These are phyloP conservation scores for Echinarachnius parma DNA, from an alignment of 53 echinoderm and acorn worm species.

Conservation along the genomic window DNA sequence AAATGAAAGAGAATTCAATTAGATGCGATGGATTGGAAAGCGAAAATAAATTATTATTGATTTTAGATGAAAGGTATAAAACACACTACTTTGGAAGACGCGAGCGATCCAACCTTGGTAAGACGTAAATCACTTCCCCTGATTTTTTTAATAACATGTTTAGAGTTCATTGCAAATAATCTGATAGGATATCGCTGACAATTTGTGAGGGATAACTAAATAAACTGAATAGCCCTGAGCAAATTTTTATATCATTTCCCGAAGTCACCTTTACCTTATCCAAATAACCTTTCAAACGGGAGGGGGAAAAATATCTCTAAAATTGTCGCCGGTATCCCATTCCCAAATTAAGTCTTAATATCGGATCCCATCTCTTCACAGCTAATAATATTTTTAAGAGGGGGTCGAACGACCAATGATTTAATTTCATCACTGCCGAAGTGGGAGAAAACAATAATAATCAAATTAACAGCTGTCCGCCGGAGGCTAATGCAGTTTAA, in stretches of 20 bases:
- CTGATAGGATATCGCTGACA: slow-evolving; percentile 30
- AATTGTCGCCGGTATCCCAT: slow-evolving; percentile 28
- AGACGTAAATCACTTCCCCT: slow-evolving; percentile 11
- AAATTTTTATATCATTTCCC: slow-evolving; percentile 34
- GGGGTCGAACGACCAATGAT: slow-evolving; percentile 40
- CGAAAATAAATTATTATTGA: neutral
- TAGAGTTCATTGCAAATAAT: slow-evolving; percentile 32
- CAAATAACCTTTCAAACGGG: slow-evolving; percentile 34
- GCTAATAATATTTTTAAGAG: slow-evolving; percentile 45
- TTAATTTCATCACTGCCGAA: slow-evolving; percentile 43
- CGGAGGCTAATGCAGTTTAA: slow-evolving; percentile 28
- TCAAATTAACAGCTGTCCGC: slow-evolving; percentile 52
- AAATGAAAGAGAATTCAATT: too few species aligned
- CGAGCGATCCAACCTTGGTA: neutral
- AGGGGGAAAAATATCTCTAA: slow-evolving; percentile 18
- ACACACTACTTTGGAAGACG: slow-evolving; percentile 8
- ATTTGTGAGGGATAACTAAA: slow-evolving; percentile 23
- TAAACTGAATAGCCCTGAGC: slow-evolving; percentile 30
- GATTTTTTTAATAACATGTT: too few species aligned
- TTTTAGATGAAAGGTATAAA: slow-evolving; percentile 18
- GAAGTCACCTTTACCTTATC: slow-evolving; percentile 12
- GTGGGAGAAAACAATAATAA: slow-evolving; percentile 48
- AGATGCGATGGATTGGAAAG: neutral
- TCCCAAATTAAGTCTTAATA: slow-evolving; percentile 34
- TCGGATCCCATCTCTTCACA: slow-evolving; percentile 46